Conservation (phyloP, 2,113 vertebrate species). For the Syngnathus floridae region DNA sequence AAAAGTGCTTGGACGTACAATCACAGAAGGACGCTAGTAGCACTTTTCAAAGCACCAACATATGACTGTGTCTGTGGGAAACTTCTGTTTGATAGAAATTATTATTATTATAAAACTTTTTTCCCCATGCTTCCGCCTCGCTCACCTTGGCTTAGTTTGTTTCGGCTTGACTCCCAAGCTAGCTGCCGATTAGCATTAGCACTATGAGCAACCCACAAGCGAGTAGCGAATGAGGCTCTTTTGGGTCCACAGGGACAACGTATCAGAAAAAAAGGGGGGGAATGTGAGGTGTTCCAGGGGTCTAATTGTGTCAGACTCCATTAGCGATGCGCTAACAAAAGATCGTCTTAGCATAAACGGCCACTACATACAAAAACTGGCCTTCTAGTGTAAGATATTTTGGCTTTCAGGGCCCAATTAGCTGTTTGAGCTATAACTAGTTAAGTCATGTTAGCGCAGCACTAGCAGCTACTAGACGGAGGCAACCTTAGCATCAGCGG, state of each 20-base stretch:
- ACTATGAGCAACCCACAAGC: not conserved
- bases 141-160: not conserved
- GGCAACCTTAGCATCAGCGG: not conserved
- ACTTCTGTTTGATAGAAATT: no score
- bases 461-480: not conserved
- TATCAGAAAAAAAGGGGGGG: not conserved
- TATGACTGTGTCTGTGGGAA: not conserved
- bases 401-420: not conserved
- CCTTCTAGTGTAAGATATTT: conserved; percentile 1
- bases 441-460: not conserved
- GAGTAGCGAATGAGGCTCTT: not conserved
- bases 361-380: not conserved
- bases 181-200: conserved; percentile 1
- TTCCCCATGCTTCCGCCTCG: not conserved
- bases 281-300: not conserved
- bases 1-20: not conserved
- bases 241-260: not conserved
- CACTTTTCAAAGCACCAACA: not conserved
- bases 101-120: not conserved
- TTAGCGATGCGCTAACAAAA: not conserved
- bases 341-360: not conserved
- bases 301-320: not conserved
- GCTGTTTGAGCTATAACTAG: not conserved
- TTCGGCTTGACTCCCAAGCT: not conserved
- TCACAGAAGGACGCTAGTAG: not conserved